Percentiles rank a stretch among this genome's conserved stretches.
Evolutionary conservation across 1,140 invertebrate species (phyloP).

Genomic region (Sycophaga agraensis): DNA sequence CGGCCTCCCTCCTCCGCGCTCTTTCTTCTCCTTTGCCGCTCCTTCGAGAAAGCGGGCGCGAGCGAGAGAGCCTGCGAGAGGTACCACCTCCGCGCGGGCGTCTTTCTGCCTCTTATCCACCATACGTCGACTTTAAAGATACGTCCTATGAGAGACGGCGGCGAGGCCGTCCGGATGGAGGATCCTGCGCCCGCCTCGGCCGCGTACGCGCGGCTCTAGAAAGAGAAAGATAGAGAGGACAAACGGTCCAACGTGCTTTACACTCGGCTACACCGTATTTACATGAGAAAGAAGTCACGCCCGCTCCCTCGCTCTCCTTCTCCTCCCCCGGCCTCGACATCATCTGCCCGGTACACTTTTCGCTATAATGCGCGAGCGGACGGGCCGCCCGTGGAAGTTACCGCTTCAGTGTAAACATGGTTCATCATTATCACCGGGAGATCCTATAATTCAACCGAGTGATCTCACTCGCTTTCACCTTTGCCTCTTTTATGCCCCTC

Average conservation of each 20-base stretch:
- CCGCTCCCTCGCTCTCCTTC: conserved; percentile 34
- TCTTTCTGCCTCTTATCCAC: conserved; percentile 30
- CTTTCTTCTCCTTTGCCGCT: conserved; percentile 23
- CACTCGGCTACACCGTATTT: conserved; percentile 57
- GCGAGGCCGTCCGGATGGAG: conserved; percentile 31
- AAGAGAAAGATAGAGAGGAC: not conserved
- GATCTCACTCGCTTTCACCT: conserved; percentile 9
- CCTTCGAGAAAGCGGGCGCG: too few species aligned
- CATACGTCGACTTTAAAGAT: conserved; percentile 39
- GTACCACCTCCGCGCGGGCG: conserved; percentile 33
- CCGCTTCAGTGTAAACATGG: conserved; percentile 51
- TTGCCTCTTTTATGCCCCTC: conserved; percentile 11
- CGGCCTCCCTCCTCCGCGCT: conserved; percentile 32
- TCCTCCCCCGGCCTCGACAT: conserved; percentile 5
- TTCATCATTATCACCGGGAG: conserved; percentile 56
- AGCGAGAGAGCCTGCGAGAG: too few species aligned
- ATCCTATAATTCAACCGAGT: conserved; percentile 45
- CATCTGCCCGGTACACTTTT: too few species aligned
- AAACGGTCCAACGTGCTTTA: conserved; percentile 51
- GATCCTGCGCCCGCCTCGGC: not conserved
- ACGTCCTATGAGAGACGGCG: conserved; percentile 33
- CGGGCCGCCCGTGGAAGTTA: conserved; percentile 36
- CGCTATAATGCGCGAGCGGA: not conserved
- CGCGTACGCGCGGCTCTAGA: not conserved
- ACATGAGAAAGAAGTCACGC: conserved; percentile 57